Percentiles rank a stretch among this genome's conserved stretches.
Evolutionary conservation across 2,113 vertebrate genomes (phyloP).

Genomic region (Excalfactoria chinensis): DNA sequence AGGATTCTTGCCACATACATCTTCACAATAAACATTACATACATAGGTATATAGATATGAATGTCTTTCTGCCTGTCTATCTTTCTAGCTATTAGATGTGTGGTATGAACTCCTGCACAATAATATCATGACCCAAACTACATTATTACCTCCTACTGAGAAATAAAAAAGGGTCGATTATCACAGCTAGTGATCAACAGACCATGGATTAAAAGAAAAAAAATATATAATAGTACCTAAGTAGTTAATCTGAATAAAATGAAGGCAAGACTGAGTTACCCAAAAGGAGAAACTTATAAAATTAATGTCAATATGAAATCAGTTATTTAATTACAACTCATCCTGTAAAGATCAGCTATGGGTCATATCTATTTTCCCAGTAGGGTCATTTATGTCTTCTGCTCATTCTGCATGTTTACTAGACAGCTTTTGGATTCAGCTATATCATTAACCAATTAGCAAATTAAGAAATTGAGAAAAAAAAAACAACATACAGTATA

Average conservation of each 20-base stretch:
- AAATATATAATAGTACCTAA: background rate
- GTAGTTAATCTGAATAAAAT: background rate
- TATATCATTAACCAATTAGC: rapidly evolving
- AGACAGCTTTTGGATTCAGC: background rate
- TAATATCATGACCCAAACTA: background rate
- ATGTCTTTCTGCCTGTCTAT: background rate
- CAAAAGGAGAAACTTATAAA: background rate
- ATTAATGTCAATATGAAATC: background rate
- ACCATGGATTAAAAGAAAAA: background rate
- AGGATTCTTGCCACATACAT: background rate
- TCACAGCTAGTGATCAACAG: background rate
- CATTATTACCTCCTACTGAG: background rate
- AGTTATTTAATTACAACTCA: background rate
- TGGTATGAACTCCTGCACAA: background rate
- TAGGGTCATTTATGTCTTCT: background rate
- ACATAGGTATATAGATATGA: background rate
- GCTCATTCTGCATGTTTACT: background rate
- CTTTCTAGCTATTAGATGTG: background rate
- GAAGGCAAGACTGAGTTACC: background rate
- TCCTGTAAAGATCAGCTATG: background rate
- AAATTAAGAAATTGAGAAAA: background rate
- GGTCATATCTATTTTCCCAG: background rate
- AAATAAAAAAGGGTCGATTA: background rate
- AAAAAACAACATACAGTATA: background rate
- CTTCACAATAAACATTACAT: background rate